A percentile compares a stretch with the other conserved stretches of the same genome.
Conservation (phyloP, 2,797 vertebrate species). For the Simalia tracyae region DNA sequence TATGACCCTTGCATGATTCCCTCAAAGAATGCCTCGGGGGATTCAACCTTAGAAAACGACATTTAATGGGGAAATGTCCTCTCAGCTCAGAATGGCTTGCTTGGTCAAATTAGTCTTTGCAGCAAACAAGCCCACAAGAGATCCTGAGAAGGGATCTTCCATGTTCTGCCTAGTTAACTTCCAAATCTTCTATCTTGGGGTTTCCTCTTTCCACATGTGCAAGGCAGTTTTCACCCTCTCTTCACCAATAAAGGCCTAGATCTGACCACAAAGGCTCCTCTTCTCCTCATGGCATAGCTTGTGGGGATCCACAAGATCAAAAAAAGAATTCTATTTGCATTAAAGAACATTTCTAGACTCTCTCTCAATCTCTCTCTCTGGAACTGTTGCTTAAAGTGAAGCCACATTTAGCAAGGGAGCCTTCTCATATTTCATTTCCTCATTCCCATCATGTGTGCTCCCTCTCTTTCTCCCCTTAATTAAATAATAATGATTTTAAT, state of each 20-base stretch:
- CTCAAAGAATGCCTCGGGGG: neutral
- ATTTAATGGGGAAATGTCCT: neutral
- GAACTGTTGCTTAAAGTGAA: neutral
- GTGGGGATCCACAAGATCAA: neutral
- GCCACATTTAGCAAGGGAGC: neutral
- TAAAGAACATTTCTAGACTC: neutral
- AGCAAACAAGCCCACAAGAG: neutral
- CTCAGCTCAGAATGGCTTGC: neutral
- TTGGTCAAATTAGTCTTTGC: neutral
- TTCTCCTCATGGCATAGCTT: neutral
- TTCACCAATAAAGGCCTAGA: neutral
- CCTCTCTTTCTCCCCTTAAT: neutral
- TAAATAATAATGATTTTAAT: neutral
- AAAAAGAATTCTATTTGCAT: neutral
- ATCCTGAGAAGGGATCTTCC: neutral
- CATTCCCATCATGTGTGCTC: neutral
- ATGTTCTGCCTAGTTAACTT: neutral
- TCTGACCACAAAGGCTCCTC: neutral
- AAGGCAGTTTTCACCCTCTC: neutral
- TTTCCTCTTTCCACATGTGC: neutral
- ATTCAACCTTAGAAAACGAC: neutral
- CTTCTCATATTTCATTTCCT: neutral
- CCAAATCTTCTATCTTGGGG: neutral
- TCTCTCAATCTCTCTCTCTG: neutral
- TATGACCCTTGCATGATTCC: neutral